Percentiles rank a stretch among this genome's conserved stretches.
These are phyloP conservation scores for Enteromius trimaculatus DNA, from an alignment of 2,797 vertebrate genomes.

Conservation along the genomic window DNA sequence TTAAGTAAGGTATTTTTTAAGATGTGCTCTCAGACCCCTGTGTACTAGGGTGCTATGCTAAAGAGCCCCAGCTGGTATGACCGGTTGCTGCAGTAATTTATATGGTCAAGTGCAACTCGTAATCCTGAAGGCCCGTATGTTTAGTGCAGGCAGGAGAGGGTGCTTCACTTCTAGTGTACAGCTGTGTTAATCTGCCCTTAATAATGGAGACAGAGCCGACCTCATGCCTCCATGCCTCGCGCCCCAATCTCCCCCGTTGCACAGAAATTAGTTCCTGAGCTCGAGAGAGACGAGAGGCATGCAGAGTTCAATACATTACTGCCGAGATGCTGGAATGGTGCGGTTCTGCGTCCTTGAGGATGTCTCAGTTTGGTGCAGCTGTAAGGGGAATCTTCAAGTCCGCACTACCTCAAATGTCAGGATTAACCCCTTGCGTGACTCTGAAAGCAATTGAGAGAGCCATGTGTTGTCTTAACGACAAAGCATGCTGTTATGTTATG, in stretches of 20 bases:
- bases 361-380: constrained; percentile 50
- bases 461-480: constrained; percentile 73
- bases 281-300: constrained; percentile 71
- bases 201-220: constrained; percentile 87
- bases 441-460: constrained; percentile 58
- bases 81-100: constrained; percentile 94
- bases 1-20: constrained; percentile 60
- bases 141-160: constrained; percentile 84
- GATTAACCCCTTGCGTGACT: constrained; percentile 67
- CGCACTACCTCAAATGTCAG: constrained; percentile 56
- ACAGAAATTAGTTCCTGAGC: constrained; percentile 74
- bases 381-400: constrained; percentile 55
- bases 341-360: constrained; percentile 67
- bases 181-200: constrained; percentile 98
- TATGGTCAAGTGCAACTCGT: constrained; percentile 98
- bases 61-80: constrained; percentile 95
- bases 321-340: constrained; percentile 64
- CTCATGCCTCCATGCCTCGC: constrained; percentile 79
- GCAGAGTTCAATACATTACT: constrained; percentile 68
- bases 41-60: constrained; percentile 72
- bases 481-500: constrained; percentile 58
- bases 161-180: constrained; percentile 92
- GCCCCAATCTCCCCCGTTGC: constrained; percentile 75
- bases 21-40: constrained; percentile 60
- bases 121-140: constrained; percentile 90